Evolutionary conservation across 2,113 vertebrate species (phyloP).

Genomic region (Caranx melampygus): DNA sequence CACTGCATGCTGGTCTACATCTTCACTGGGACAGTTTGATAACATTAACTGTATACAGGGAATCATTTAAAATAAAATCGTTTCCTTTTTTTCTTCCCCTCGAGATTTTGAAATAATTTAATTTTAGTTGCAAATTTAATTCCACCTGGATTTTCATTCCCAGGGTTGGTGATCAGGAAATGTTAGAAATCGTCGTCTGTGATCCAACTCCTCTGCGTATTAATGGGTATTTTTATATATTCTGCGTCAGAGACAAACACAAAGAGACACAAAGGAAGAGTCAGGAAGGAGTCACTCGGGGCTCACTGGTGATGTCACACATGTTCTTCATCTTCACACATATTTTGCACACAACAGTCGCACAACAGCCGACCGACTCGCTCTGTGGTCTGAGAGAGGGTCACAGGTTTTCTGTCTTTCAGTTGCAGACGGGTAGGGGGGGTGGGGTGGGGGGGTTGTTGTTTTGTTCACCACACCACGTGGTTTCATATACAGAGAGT

Average conservation of each 20-base stretch:
- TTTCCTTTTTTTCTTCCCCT: not conserved
- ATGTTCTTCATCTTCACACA: conserved; percentile 52
- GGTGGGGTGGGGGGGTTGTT: not conserved
- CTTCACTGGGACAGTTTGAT: not conserved
- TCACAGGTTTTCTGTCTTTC: conserved; percentile 33
- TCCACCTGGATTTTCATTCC: not conserved
- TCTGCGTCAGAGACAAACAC: conserved; percentile 34
- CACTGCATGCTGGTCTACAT: conserved; percentile 16
- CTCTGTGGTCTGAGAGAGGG: conserved; percentile 18
- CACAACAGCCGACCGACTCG: conserved; percentile 7
- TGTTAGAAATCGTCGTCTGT: not conserved
- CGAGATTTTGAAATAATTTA: not conserved
- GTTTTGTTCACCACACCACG: not conserved
- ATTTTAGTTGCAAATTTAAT: not conserved
- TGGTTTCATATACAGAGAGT: conserved; percentile 12
- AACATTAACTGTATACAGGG: not conserved
- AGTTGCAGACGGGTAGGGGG: not conserved
- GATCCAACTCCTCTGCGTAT: not conserved
- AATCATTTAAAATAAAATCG: not conserved
- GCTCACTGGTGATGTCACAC: conserved; percentile 65
- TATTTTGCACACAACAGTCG: conserved; percentile 9
- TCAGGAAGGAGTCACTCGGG: conserved; percentile 50
- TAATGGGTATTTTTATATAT: conserved; percentile 4
- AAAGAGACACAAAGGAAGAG: conserved; percentile 26
- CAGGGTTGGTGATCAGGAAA: not conserved